Evolutionary conservation across 2,888 invertebrate genomes (phyloP), one percentile per base, ranked within the genome.

Genomic region (Epinotia ramella): DNA sequence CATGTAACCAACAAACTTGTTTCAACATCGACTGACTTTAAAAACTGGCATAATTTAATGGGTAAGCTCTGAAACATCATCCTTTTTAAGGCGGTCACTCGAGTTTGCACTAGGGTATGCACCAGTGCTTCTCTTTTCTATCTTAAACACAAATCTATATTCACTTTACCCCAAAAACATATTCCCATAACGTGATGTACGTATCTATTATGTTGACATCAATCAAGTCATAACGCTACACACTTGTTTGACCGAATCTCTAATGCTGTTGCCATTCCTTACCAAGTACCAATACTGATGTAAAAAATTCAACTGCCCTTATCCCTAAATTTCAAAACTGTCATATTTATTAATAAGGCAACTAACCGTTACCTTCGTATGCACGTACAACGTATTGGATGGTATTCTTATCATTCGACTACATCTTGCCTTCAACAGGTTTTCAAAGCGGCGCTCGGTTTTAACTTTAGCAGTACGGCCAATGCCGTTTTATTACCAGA

Each of bases 1-100:
- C 75, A 70, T 59, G 69, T 74, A 69, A 69, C 46, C 69, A 75
- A 74, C 74, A 69, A 74, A 74, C 63, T 57, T 20, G 44, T 28
- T 24, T 69, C 46, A 63, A 46, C 63, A 57, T 46, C 46, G 62
- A 63, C 73, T 33, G 16, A 66, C 44, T 64, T 53, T 24, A 59
- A 64, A 68, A 57, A 69, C 24, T 63, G 63, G 24, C 40, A 40
- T 73, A n/a, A 24, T 53, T 49, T 65, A 53, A 49, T 65, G 65
- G 11, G 20, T 65, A 65, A 65, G 65, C 65, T 65, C 49, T 24
- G 65, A 65, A 49, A 28, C 28, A 49, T 65, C 24, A 16, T 53
- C 53, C 53, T 53, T 13, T 49, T 49, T n/a, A 53, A 53, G 53
- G 49, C 49, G 16, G 53, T 49, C 16, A 53, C 7, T n/a, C n/a